Percentiles rank a stretch among this genome's conserved stretches.
Conservation (phyloP, 2,113 vertebrate species). For the Columba janthina region DNA sequence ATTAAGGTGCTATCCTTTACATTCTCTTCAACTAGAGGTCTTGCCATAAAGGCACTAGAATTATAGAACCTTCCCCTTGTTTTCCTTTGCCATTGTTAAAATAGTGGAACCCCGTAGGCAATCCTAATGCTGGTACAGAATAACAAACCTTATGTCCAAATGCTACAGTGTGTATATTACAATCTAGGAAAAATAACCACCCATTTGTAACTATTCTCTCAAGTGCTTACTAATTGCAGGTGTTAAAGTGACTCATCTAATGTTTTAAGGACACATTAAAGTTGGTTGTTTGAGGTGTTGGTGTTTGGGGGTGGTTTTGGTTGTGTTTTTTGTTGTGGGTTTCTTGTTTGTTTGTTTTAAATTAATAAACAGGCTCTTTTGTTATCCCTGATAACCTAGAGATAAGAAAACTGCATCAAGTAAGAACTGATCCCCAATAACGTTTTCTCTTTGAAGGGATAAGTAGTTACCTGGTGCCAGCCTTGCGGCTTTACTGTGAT, state of each 20-base stretch:
- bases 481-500: not conserved
- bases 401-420: not conserved
- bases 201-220: not conserved
- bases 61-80: not conserved
- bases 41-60: not conserved
- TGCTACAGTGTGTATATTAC: not conserved
- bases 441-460: not conserved
- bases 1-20: not conserved
- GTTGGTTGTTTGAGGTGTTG: not conserved
- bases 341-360: not conserved
- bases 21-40: not conserved
- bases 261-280: not conserved
- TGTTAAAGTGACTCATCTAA: not conserved
- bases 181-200: not conserved
- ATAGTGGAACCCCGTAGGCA: not conserved
- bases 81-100: not conserved
- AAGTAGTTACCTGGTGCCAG: not conserved
- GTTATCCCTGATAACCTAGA: not conserved
- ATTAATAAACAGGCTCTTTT: not conserved
- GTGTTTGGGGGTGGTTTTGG: too few relatives aligned
- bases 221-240: not conserved
- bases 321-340: too few relatives aligned
- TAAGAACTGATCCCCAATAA: not conserved
- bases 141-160: rapidly evolving
- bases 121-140: not conserved